Evolutionary conservation across 2,888 invertebrate genomes (phyloP).

Genomic region (Suillia variegata): DNA sequence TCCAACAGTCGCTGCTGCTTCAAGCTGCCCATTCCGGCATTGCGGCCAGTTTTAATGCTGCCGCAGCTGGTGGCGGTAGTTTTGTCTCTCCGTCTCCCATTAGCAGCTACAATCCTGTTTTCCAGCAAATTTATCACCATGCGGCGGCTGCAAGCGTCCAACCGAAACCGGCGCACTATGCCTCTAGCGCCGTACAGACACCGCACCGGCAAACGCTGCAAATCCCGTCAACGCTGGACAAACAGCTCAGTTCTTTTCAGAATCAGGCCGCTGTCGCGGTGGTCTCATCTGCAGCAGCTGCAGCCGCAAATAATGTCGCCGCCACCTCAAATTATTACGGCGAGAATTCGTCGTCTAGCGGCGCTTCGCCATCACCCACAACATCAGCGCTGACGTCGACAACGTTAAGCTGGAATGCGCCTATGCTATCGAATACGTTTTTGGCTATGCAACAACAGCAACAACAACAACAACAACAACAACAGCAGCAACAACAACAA

Average conservation of each 20-base stretch:
- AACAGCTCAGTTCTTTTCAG: constrained; percentile 55
- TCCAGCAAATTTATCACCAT: constrained; percentile 82
- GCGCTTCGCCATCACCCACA: constrained; percentile 59
- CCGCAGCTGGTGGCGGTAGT: constrained; percentile 55
- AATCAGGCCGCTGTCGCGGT: constrained; percentile 55
- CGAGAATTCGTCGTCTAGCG: constrained; percentile 58
- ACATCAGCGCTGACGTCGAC: constrained; percentile 59
- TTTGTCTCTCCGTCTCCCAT: constrained; percentile 78
- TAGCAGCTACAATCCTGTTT: constrained; percentile 77
- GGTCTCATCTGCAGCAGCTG: constrained; percentile 51
- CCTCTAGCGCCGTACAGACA: constrained; percentile 65
- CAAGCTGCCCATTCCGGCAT: constrained; percentile 70
- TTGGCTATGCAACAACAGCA: constrained; percentile 58
- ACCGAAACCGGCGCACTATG: constrained; percentile 76
- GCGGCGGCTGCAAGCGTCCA: constrained; percentile 64
- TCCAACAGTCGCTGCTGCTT: constrained; percentile 72
- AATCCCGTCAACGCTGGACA: constrained; percentile 63
- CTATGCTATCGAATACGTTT: constrained; percentile 58
- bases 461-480: constrained; percentile 47
- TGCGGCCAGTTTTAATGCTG: constrained; percentile 66
- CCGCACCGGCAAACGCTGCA: constrained; percentile 74
- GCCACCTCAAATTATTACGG: constrained; percentile 57
- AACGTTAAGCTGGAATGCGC: constrained; percentile 74
- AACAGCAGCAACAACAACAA: constrained; percentile 46
- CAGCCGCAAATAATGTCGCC: constrained; percentile 52